These are phyloP conservation scores for Metaphire vulgaris DNA, from an alignment of 1,140 invertebrate species.

Conservation along the genomic window DNA sequence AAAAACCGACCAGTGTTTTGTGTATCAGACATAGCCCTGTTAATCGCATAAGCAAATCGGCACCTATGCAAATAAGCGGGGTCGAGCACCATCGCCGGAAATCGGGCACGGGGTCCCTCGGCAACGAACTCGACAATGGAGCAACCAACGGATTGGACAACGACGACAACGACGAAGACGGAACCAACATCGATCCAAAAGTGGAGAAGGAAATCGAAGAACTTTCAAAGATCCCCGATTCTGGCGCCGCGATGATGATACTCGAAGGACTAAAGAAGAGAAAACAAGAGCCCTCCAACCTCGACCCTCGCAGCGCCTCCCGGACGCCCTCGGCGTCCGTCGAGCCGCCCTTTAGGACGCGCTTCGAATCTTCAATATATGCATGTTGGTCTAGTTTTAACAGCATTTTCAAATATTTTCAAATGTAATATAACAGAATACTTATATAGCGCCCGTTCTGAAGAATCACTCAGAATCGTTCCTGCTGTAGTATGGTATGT, in stretches of 20 bases:
- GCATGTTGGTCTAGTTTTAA: slow-evolving; percentile 78
- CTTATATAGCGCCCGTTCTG: too few species aligned
- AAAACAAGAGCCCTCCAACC: slow-evolving; percentile 63
- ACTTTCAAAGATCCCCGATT: slow-evolving; percentile 54
- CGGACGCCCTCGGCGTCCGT: slow-evolving; percentile 84
- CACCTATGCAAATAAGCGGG: too few species aligned
- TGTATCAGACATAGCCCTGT: too few species aligned
- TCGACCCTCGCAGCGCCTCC: slow-evolving; percentile 95
- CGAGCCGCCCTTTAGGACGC: slow-evolving; percentile 78
- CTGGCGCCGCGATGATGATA: slow-evolving; percentile 38
- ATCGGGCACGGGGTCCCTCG: not conserved
- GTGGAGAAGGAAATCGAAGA: slow-evolving; percentile 51
- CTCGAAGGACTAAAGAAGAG: slow-evolving; percentile 66
- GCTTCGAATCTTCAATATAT: slow-evolving; percentile 95
- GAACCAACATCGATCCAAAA: slow-evolving; percentile 42
- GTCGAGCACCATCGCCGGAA: not conserved
- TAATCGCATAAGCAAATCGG: too few species aligned
- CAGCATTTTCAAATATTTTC: too few species aligned
- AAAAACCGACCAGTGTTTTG: too few species aligned
- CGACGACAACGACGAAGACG: not conserved
- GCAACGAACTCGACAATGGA: not conserved
- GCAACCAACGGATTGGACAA: too few species aligned
- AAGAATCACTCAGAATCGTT: too few species aligned
- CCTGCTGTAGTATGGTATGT: too few species aligned
- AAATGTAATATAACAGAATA: too few species aligned